phyloP scores from a whole-genome alignment of 2,797 vertebrate species.

The Halcyon chelicuti region DNA sequence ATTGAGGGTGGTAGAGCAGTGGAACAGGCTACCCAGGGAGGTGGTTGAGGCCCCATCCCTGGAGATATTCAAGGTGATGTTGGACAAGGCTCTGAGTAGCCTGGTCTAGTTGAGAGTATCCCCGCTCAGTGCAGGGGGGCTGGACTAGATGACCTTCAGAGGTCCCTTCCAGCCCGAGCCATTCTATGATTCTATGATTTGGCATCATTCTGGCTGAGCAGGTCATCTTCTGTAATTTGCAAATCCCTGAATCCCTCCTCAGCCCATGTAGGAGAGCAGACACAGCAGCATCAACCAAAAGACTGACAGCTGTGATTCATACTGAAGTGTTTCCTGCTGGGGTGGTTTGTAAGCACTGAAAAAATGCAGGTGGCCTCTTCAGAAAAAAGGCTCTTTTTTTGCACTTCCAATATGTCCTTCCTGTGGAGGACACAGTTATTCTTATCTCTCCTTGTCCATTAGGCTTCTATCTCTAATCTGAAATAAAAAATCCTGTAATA shows the following conservation, averaged over 20 bases:
- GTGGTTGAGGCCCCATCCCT: no score
- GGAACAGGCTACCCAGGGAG: no score
- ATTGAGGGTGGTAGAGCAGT: no score
- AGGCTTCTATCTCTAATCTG: not conserved
- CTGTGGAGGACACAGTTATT: not conserved
- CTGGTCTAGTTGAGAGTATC: no score
- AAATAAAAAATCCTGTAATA: not conserved
- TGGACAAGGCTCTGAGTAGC: no score
- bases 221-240: not conserved
- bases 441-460: not conserved
- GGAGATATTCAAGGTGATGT: no score
- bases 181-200: not conserved
- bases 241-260: not conserved
- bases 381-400: not conserved
- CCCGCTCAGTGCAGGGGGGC: no score
- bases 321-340: slow-evolving; percentile 35
- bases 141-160: no score
- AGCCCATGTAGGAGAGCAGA: not conserved
- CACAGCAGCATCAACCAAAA: not conserved
- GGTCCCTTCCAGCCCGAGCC: no score
- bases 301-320: slow-evolving; percentile 24
- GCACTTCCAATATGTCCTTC: not conserved
- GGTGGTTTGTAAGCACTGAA: not conserved
- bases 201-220: not conserved
- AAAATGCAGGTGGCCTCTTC: slow-evolving; percentile 55